Evolutionary conservation across 2,113 vertebrate species (phyloP).

Genomic region (Entomyzon cyanotis): DNA sequence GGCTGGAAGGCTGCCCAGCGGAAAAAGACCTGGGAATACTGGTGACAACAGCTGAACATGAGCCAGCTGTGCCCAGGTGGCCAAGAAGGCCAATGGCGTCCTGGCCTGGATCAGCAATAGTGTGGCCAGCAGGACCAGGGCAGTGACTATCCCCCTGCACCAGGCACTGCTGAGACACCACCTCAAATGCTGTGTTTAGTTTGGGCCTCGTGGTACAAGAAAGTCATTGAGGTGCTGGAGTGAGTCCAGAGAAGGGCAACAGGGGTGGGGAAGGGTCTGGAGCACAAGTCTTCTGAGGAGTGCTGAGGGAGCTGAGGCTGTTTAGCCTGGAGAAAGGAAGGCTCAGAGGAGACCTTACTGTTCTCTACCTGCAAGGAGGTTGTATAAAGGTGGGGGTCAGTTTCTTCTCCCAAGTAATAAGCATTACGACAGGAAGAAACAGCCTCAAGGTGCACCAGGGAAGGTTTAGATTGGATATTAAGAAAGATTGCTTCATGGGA

Average conservation of each 20-base stretch:
- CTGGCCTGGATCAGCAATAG: not conserved
- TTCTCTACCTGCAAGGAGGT: not conserved
- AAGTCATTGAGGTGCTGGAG: not conserved
- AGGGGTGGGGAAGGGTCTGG: not conserved
- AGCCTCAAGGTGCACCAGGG: not conserved
- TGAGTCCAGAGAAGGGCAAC: rapidly evolving
- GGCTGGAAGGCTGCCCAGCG: not conserved
- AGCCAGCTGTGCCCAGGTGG: not conserved
- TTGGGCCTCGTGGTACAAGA: not conserved
- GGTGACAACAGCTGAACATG: rapidly evolving
- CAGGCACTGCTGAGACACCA: rapidly evolving
- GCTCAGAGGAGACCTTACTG: not conserved
- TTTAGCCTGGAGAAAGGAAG: not conserved
- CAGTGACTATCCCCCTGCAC: not conserved
- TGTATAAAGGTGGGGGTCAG: rapidly evolving
- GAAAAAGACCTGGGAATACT: not conserved
- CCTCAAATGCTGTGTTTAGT: rapidly evolving
- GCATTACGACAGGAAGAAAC: not conserved
- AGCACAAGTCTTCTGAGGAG: not conserved
- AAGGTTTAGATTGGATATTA: not conserved
- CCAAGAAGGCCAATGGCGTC: not conserved
- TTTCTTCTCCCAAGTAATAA: not conserved
- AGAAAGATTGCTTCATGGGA: not conserved
- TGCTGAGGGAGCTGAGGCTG: rapidly evolving
- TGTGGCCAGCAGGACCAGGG: not conserved